Percentiles rank a stretch among this genome's conserved stretches.
phyloP scores from a whole-genome alignment of 2,888 invertebrate genomes.

The Baccha elongata region DNA sequence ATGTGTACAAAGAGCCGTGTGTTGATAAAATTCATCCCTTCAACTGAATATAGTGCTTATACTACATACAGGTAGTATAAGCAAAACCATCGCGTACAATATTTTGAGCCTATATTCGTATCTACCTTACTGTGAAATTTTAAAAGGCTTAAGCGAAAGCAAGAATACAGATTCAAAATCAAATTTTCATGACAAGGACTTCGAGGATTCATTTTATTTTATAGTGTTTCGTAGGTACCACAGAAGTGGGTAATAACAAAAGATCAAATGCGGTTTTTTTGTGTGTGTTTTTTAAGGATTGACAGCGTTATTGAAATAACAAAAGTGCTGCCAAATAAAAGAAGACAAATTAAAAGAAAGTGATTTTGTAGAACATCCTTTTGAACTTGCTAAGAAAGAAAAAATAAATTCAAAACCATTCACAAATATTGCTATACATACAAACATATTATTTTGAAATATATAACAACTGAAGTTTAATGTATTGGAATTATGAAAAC shows the following conservation, averaged over 20 bases:
- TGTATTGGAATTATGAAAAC: too few species aligned
- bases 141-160: not conserved
- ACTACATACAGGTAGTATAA: not conserved
- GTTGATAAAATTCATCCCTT: not conserved
- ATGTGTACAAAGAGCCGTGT: too few species aligned
- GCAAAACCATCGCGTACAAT: not conserved
- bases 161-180: slow-evolving; percentile 13
- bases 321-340: slow-evolving; percentile 31
- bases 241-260: slow-evolving; percentile 35
- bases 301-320: not conserved
- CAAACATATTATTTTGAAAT: too few species aligned
- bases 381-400: not conserved
- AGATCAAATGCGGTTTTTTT: slow-evolving; percentile 45
- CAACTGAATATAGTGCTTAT: too few species aligned
- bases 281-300: slow-evolving; percentile 1
- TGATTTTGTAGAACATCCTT: not conserved
- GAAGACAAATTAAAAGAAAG: slow-evolving; percentile 2
- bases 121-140: not conserved
- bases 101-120: not conserved
- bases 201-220: not conserved
- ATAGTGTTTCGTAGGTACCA: not conserved
- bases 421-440: too few species aligned
- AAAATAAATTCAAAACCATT: not conserved
- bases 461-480: too few species aligned
- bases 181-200: slow-evolving; percentile 40